Evolutionary conservation across 2,888 invertebrate genomes (phyloP), one percentile per base, ranked within the genome.

Genomic region (Cerastis rubricosa): DNA sequence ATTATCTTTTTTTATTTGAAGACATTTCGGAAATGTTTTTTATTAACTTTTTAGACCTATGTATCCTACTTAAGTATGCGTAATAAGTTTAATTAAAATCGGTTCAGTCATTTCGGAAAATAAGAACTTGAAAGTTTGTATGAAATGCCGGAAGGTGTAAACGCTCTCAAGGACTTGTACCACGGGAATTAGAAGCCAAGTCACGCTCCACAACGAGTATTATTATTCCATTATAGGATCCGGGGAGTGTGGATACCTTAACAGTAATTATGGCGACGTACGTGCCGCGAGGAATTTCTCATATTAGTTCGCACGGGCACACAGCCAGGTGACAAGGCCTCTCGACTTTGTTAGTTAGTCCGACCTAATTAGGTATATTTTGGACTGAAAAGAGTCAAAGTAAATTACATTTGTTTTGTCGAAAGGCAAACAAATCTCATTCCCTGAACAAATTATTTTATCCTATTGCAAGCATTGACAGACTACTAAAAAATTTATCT

Each of bases 201-300:
- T 92, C 94, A 94, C 94, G 93, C 79, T 63, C 77, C 88, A 85
- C 78, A 78, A 83, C 85, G 90, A 92, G 92, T 93, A 94, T 94
- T 94, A 93, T 93, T 92, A 93, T 94, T 94, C 91, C 92, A 94
- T 94, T 94, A 94, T 88, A 88, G 90, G 90, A 90, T 89, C 83
- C 84, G 78, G 70, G 83, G 89, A 88, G 88, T 86, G 87, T 86
- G 90, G 91, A 90, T 89, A 90, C 90, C 90, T 92, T 90, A 89
- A 89, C 89, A 85, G 88, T 92, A 92, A 93, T 94, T 93, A 91
- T 85, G 72, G 81, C 74, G 49, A 83, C 78, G 83, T 84, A 88
- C 89, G 91, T 89, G 87, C 78, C 80, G 64, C 22, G 68, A 59
- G 76, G 79, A 80, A 83, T 84, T 81, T 87, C 82, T 80, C 78